Evolutionary conservation across 2,888 invertebrate genomes (phyloP).

Genomic region (Eilema depressum): DNA sequence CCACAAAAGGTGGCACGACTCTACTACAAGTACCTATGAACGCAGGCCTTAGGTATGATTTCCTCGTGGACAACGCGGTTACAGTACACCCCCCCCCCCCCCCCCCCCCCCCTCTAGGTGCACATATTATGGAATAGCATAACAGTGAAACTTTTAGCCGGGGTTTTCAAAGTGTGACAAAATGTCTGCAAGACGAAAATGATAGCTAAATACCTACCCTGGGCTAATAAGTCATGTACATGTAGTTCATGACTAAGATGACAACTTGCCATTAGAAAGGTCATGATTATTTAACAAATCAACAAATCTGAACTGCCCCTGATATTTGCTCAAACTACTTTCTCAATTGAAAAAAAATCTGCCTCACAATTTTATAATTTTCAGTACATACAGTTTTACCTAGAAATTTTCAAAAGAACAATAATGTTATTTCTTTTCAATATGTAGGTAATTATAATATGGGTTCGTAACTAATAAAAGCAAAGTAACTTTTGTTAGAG

Average conservation of each 20-base stretch:
- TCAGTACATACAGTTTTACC: neutral
- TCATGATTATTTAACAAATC: neutral
- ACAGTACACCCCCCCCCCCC: neutral
- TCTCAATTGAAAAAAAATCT: neutral
- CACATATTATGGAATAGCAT: neutral
- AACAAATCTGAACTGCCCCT: neutral
- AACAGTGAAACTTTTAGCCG: neutral
- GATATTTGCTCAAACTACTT: neutral
- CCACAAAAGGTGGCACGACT: too few species aligned
- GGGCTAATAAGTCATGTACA: too few species aligned
- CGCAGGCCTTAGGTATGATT: too few species aligned
- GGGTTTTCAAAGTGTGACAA: neutral
- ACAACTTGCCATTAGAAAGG: neutral
- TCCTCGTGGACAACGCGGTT: neutral
- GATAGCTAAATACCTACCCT: neutral
- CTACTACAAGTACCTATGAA: too few species aligned
- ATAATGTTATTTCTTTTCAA: neutral
- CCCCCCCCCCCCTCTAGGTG: neutral
- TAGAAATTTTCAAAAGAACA: neutral
- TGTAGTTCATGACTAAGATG: too few species aligned
- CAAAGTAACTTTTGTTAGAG: slow-evolving; percentile 30
- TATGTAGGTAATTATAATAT: neutral
- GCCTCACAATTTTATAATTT: neutral
- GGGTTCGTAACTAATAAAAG: neutral
- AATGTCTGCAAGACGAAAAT: neutral